Conservation (phyloP, 1,140 invertebrate species). For the Ips nitidus region DNA sequence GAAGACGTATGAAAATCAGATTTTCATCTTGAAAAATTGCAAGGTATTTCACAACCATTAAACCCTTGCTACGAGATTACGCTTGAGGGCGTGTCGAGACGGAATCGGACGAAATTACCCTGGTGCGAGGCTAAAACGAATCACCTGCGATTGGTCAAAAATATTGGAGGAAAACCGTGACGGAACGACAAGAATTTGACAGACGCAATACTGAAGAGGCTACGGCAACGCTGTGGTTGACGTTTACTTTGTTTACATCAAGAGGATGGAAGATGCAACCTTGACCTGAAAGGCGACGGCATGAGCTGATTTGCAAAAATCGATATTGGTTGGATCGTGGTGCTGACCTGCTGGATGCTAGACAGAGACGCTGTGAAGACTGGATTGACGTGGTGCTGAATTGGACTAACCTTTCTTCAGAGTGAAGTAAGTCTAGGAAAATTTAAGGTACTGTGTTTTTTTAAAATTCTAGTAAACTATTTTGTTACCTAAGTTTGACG, state of each 20-base stretch:
- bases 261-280: too few relatives aligned
- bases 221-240: not conserved
- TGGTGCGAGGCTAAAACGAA: not conserved
- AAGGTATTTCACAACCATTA: not conserved
- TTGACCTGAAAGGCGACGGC: too few relatives aligned
- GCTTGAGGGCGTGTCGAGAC: not conserved
- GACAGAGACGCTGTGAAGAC: not conserved
- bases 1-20: not conserved
- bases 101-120: not conserved
- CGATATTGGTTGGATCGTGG: not conserved
- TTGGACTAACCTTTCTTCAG: not conserved
- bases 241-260: too few relatives aligned
- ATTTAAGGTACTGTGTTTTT: not conserved
- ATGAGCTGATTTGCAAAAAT: not conserved
- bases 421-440: not conserved
- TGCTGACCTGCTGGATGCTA: not conserved
- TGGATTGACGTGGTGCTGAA: too few relatives aligned
- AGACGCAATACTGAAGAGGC: not conserved
- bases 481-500: not conserved
- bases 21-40: not conserved
- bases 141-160: not conserved
- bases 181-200: not conserved
- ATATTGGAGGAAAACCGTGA: not conserved
- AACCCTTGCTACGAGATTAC: not conserved
- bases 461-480: too few relatives aligned